Evolutionary conservation across 2,797 vertebrate genomes (phyloP).

Genomic region (Chelonia mydas): DNA sequence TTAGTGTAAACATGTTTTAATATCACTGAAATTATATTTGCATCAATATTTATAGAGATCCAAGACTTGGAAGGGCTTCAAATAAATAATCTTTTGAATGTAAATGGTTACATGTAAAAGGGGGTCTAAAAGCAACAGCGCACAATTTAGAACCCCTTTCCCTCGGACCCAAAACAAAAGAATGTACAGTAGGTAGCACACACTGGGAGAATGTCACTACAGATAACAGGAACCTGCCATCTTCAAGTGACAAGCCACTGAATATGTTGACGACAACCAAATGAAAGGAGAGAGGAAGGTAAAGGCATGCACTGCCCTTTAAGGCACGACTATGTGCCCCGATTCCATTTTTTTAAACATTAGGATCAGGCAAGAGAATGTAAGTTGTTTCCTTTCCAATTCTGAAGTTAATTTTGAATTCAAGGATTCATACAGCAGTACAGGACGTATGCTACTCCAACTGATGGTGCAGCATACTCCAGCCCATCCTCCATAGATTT

Average conservation of each 20-base stretch:
- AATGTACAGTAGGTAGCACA: conserved; percentile 72
- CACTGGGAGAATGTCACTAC: conserved; percentile 47
- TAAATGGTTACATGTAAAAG: conserved; percentile 37
- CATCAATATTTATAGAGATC: conserved; percentile 42
- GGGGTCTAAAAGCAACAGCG: conserved; percentile 60
- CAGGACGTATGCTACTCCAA: not conserved
- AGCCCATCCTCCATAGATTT: not conserved
- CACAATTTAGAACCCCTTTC: conserved; percentile 33
- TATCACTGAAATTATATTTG: conserved; percentile 56
- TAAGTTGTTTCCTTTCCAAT: not conserved
- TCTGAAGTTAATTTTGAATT: not conserved
- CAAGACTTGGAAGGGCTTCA: conserved; percentile 53
- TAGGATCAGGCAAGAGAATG: not conserved
- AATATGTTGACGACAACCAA: not conserved
- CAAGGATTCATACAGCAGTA: not conserved
- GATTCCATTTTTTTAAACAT: not conserved
- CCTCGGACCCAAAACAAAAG: conserved; percentile 40
- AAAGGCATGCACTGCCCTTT: not conserved
- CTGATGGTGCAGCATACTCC: not conserved
- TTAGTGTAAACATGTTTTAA: conserved; percentile 73
- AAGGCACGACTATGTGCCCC: conserved; percentile 18
- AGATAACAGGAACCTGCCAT: not conserved
- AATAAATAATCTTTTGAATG: conserved; percentile 73
- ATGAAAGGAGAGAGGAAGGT: not conserved
- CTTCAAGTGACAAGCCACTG: not conserved